A percentile compares a stretch with the other conserved stretches of the same genome.
Conservation (phyloP, 2,888 invertebrate species). For the Malachius bipustulatus region DNA sequence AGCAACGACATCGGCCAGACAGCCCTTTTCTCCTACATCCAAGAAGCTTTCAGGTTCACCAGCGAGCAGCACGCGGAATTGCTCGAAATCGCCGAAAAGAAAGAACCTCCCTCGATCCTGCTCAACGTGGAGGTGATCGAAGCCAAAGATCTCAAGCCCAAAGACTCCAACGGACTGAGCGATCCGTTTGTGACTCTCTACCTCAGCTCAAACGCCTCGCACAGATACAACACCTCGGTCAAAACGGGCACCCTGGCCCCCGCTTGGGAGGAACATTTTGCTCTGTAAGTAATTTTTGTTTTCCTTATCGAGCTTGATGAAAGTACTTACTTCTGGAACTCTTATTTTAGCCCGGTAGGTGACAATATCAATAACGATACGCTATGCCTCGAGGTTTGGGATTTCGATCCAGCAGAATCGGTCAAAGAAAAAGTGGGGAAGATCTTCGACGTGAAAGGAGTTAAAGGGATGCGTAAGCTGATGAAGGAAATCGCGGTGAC, state of each 20-base stretch:
- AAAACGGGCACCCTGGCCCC: conserved; percentile 84
- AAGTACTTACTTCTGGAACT: too few species aligned
- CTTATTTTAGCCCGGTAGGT: conserved; percentile 57
- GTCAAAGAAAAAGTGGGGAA: conserved; percentile 79
- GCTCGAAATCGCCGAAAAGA: conserved; percentile 57
- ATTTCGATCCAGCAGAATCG: conserved; percentile 83
- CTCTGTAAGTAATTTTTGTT: conserved; percentile 63
- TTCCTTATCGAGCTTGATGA: too few species aligned
- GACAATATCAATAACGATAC: conserved; percentile 62
- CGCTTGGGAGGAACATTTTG: conserved; percentile 94
- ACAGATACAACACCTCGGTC: conserved; percentile 82
- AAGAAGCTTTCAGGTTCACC: conserved; percentile 69
- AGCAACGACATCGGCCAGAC: conserved; percentile 57
- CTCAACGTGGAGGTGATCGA: conserved; percentile 78
- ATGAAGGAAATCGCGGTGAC: conserved; percentile 88
- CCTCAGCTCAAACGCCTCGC: conserved; percentile 62
- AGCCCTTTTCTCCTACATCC: conserved; percentile 59
- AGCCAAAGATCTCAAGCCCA: conserved; percentile 71
- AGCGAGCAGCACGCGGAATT: conserved; percentile 63
- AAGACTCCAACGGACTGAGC: conserved; percentile 86
- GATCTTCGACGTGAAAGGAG: conserved; percentile 74
- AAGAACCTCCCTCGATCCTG: conserved; percentile 74
- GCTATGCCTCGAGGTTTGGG: conserved; percentile 76
- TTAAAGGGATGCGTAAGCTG: conserved; percentile 68
- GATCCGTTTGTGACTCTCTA: conserved; percentile 96